phyloP scores from a whole-genome alignment of 1,140 invertebrate genomes.

The Bombyx mori region DNA sequence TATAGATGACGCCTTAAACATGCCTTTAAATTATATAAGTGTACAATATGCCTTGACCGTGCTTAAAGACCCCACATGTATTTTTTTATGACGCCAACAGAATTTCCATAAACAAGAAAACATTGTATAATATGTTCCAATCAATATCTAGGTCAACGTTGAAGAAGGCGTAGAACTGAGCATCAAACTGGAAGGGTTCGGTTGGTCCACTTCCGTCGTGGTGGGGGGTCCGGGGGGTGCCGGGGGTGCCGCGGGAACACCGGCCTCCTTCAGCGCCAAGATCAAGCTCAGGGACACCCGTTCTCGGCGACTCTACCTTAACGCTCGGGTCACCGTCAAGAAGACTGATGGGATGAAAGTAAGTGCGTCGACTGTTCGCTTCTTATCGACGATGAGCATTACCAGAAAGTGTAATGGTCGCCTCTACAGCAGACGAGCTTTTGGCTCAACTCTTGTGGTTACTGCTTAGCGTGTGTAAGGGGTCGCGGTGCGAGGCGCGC shows the following conservation, averaged over 20 bases:
- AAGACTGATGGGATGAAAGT: constrained; percentile 72
- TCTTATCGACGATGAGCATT: background rate
- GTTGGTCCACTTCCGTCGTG: constrained; percentile 75
- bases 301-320: constrained; percentile 82
- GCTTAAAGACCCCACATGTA: background rate
- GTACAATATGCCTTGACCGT: background rate
- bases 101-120: background rate
- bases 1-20: too few relatives aligned
- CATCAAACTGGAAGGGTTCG: constrained; percentile 88
- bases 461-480: too few relatives aligned
- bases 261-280: constrained; percentile 57
- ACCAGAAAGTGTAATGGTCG: background rate
- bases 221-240: constrained; percentile 60
- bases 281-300: constrained; percentile 76
- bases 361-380: background rate
- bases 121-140: background rate
- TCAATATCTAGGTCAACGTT: constrained; percentile 74
- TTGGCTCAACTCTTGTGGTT: too few relatives aligned
- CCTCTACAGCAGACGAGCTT: too few relatives aligned
- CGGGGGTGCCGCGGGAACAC: constrained; percentile 41
- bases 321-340: constrained; percentile 72
- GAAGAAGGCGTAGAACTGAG: constrained; percentile 79
- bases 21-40: too few relatives aligned
- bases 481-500: too few relatives aligned
- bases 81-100: background rate